Evolutionary conservation across 1,140 invertebrate genomes (phyloP).

Genomic region (Brachionus sp.): DNA sequence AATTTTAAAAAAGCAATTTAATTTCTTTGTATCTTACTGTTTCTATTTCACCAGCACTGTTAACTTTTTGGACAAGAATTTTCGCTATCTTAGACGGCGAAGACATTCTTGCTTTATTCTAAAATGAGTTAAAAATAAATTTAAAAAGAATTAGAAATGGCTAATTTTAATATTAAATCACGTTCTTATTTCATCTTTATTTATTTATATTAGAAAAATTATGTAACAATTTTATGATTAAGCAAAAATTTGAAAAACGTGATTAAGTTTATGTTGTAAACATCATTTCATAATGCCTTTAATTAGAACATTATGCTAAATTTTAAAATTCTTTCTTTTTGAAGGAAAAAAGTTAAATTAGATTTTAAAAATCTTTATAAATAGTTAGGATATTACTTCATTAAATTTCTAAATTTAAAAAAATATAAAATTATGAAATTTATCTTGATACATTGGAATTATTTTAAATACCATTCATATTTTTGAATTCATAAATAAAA

Average conservation of each 20-base stretch:
- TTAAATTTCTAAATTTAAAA: too few species aligned
- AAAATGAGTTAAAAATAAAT: not conserved
- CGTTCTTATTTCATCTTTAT: not conserved
- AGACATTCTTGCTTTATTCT: constrained; percentile 28
- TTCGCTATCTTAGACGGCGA: constrained; percentile 44
- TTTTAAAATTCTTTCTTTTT: too few species aligned
- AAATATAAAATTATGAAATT: too few species aligned
- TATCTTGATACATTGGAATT: too few species aligned
- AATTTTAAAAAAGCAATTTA: not conserved
- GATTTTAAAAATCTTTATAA: too few species aligned
- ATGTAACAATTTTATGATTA: not conserved
- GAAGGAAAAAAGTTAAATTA: too few species aligned
- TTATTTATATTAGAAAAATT: not conserved
- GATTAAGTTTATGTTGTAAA: too few species aligned
- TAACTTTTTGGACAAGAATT: constrained; percentile 44
- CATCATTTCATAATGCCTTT: too few species aligned
- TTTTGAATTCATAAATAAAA: too few species aligned
- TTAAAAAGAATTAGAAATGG: not conserved
- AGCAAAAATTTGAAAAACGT: not conserved
- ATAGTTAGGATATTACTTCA: too few species aligned
- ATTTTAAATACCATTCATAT: too few species aligned
- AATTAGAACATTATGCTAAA: too few species aligned
- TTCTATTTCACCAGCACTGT: not conserved
- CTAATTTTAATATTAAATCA: not conserved
- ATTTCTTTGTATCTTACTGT: not conserved